Evolutionary conservation across 2,113 vertebrate genomes (phyloP), one percentile per base, ranked within the genome.

Genomic region (Glareola pratincola): DNA sequence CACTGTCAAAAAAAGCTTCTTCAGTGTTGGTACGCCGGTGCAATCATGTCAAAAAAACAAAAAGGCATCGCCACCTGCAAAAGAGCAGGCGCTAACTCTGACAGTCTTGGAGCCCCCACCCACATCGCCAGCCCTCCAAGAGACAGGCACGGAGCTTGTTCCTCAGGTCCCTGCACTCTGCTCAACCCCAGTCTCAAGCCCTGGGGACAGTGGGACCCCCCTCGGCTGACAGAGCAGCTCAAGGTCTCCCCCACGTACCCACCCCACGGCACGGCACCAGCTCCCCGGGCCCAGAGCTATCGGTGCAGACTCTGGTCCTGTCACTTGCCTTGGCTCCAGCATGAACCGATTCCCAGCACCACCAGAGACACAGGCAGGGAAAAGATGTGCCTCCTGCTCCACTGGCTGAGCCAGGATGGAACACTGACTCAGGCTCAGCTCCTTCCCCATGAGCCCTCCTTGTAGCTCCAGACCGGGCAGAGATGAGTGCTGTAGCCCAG

Each of bases 1-100:
- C 79, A 43, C 79, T 81, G 91, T 95, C 96, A 96, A 7, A 88
- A 96, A 95, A 78, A 92, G 54, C 92, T 34, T 87, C 30, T 24
- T 79, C 68, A 90, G 85, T 78, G 79, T 71, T 84, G 84, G 63
- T 63, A 43, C 14, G 75, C 59, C 6, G 0, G 54, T 67, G 85
- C 37, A 88, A 74, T 88, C 83, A 34, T 43, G 62, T 90, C 62
- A 90, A n/a, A 50, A 82, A 74, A 54, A 26, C 64, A 83, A 85
- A 94, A 93, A 82, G 85, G 51, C 75, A 78, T 66, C 12, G 0
- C 63, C 92, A 88, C 82, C 88, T 92, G 91, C 85, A 90, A 95
- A 96, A 94, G 96, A 96, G 94, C 96, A 96, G 75, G 67, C 8
- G 3, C 45, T 51, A 73, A 8, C 84, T 54, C 26, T 6, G 79